A percentile compares a stretch with the other conserved stretches of the same genome.
These are phyloP conservation scores for Lepus americanus DNA, from an alignment of 2,113 vertebrate species.

Conservation along the genomic window DNA sequence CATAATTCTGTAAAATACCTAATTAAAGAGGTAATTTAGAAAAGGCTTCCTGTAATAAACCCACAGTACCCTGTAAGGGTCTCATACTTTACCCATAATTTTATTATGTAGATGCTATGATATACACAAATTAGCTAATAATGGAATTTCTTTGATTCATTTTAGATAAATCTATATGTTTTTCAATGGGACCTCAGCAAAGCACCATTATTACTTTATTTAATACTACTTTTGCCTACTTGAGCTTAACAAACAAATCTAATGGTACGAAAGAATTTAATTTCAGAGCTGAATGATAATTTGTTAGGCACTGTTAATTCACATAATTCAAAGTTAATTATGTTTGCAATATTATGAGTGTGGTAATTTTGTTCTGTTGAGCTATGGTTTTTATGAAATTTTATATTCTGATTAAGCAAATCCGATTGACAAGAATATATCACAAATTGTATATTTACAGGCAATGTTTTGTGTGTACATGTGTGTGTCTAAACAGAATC, in stretches of 20 bases:
- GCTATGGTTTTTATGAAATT: conserved; percentile 88
- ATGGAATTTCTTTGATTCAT: conserved; percentile 85
- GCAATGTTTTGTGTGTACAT: conserved; percentile 55
- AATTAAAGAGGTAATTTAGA: conserved; percentile 63
- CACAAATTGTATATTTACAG: conserved; percentile 62
- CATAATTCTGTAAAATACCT: conserved; percentile 6
- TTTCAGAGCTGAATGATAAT: conserved; percentile 92
- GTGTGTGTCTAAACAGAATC: conserved; percentile 52
- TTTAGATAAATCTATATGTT: conserved; percentile 84
- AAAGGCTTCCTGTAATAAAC: conserved; percentile 66
- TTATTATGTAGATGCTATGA: conserved; percentile 68
- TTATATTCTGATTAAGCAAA: conserved; percentile 87
- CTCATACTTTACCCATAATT: conserved; percentile 74
- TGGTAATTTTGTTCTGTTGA: conserved; percentile 89
- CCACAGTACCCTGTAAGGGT: conserved; percentile 53
- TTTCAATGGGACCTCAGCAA: conserved; percentile 86
- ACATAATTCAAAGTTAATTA: conserved; percentile 93
- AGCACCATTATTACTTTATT: conserved; percentile 89
- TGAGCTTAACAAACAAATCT: conserved; percentile 92
- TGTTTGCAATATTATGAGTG: conserved; percentile 89
- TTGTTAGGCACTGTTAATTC: conserved; percentile 92
- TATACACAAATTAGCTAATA: conserved; percentile 85
- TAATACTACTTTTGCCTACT: conserved; percentile 90
- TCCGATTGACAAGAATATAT: conserved; percentile 77
- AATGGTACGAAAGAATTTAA: conserved; percentile 92